Percentiles rank a stretch among this genome's conserved stretches.
These are phyloP conservation scores for Acrossocheilus wenchowensis DNA, from an alignment of 2,797 vertebrate species.

Conservation along the genomic window DNA sequence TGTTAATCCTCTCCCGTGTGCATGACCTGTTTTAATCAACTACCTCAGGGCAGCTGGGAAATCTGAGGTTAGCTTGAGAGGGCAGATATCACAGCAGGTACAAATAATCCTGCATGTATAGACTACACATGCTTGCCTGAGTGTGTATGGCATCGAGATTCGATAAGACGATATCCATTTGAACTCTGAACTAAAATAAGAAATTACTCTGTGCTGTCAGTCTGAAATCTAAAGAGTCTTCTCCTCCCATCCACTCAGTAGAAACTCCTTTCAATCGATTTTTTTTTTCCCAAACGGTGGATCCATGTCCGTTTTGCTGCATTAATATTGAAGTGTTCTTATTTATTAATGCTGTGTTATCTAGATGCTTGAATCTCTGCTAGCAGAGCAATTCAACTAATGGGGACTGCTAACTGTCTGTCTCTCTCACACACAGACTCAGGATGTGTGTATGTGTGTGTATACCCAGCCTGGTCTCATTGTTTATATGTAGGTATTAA, in stretches of 20 bases:
- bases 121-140: not conserved
- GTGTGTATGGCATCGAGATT: slow-evolving; percentile 23
- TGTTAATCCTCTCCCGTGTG: not conserved
- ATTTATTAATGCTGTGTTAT: slow-evolving; percentile 56
- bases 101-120: slow-evolving; percentile 49
- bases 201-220: slow-evolving; percentile 20
- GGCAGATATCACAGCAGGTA: slow-evolving; percentile 61
- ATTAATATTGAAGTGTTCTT: slow-evolving; percentile 49
- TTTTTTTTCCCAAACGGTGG: slow-evolving; percentile 18
- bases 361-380: slow-evolving; percentile 26
- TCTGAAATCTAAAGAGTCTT: slow-evolving; percentile 9
- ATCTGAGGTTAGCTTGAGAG: slow-evolving; percentile 48
- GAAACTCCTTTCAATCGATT: slow-evolving; percentile 37
- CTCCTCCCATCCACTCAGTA: slow-evolving; percentile 23
- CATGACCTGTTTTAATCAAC: slow-evolving; percentile 25
- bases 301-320: slow-evolving; percentile 44
- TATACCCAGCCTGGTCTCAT: too few species aligned
- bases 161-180: slow-evolving; percentile 12
- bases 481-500: too few species aligned
- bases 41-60: not conserved
- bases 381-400: slow-evolving; percentile 32
- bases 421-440: not conserved
- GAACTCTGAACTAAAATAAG: slow-evolving; percentile 5
- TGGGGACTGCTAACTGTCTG: slow-evolving; percentile 5
- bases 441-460: not conserved